phyloP scores from a whole-genome alignment of 2,113 vertebrate genomes.

The Megaptera novaeangliae region DNA sequence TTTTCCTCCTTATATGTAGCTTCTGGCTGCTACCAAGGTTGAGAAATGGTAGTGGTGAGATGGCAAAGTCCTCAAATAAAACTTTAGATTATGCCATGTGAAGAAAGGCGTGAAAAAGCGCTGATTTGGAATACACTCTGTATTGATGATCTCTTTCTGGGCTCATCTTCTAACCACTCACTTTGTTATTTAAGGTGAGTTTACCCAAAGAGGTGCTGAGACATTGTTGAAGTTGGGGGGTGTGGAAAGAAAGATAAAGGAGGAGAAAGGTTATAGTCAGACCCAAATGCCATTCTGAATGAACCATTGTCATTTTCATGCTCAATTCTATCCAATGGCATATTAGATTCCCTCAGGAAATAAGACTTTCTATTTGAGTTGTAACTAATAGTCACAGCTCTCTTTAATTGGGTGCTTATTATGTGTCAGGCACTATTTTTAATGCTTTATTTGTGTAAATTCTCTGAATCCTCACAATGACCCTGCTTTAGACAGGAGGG shows the following conservation, averaged over 20 bases:
- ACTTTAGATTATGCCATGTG: neutral
- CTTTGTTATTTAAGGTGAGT: neutral
- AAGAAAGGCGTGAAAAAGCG: neutral
- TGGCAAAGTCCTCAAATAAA: neutral
- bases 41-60: neutral
- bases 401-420: neutral
- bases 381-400: neutral
- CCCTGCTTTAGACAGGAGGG: neutral
- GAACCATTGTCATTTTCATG: neutral
- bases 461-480: neutral
- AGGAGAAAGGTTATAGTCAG: neutral
- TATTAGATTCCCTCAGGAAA: neutral
- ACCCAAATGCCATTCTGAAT: neutral
- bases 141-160: neutral
- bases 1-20: neutral
- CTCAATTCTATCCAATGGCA: neutral
- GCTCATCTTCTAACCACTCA: neutral
- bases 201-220: neutral
- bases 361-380: neutral
- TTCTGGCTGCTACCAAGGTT: neutral
- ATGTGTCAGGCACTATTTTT: neutral
- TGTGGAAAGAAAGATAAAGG: neutral
- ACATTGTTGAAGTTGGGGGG: neutral
- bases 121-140: neutral
- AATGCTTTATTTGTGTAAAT: neutral